These are phyloP conservation scores for Petrocephalus zakoni DNA, from an alignment of 2,113 vertebrate genomes.

Conservation along the genomic window DNA sequence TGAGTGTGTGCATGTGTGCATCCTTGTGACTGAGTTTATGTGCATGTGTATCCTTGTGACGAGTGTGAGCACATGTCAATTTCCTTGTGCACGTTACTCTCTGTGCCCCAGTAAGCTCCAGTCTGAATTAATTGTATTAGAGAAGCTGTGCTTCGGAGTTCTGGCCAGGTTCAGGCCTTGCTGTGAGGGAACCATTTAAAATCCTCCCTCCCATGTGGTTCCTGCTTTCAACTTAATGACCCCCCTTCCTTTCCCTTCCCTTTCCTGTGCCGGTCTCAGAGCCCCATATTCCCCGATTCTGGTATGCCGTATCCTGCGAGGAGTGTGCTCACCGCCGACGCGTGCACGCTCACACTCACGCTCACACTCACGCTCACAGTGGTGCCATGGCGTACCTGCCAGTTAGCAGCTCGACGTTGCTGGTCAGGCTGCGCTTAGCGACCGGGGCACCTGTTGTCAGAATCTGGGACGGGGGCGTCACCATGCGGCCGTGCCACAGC, in stretches of 20 bases:
- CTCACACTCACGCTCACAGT: slow-evolving; percentile 33
- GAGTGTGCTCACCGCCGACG: slow-evolving; percentile 7
- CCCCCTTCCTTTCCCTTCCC: slow-evolving; percentile 14
- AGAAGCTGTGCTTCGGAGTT: slow-evolving; percentile 4
- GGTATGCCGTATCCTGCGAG: slow-evolving; percentile 32
- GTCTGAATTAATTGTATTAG: slow-evolving; percentile 49
- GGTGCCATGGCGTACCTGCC: slow-evolving; percentile 45
- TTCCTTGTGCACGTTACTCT: not conserved
- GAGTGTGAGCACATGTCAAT: not conserved
- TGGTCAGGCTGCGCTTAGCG: slow-evolving; percentile 31
- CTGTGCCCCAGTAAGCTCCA: slow-evolving; percentile 19
- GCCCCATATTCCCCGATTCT: slow-evolving; percentile 36
- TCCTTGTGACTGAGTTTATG: not conserved
- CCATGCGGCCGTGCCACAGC: not conserved
- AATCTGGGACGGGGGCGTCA: slow-evolving; percentile 15
- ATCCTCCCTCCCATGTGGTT: slow-evolving; percentile 67
- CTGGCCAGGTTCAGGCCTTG: slow-evolving; percentile 13
- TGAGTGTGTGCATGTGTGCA: not conserved
- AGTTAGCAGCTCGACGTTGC: slow-evolving; percentile 38
- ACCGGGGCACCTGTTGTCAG: slow-evolving; percentile 53
- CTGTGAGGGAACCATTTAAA: slow-evolving; percentile 57
- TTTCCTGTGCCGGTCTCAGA: slow-evolving; percentile 38
- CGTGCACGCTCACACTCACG: slow-evolving; percentile 16
- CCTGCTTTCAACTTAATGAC: slow-evolving; percentile 67
- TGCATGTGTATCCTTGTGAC: not conserved